Base-by-base conservation (phyloP, 2,113 vertebrate genomes). In the Octodon degus region DNA sequence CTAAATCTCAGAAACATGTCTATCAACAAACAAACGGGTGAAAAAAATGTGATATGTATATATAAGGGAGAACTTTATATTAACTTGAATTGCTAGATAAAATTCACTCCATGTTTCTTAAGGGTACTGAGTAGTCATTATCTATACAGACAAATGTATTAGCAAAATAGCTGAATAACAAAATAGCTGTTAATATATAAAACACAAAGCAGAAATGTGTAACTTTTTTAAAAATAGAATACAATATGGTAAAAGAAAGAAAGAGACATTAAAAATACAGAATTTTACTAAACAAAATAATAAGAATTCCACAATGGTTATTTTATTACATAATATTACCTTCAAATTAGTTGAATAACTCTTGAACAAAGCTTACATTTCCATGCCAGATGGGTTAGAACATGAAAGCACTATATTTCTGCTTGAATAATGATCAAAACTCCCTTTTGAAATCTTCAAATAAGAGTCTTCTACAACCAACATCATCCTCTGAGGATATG, bases 341-440 rank as follows among this genome's bases (percentile, higher is more conserved):
- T 53, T 53, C 50, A 55, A 55, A 55, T 55, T 55, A 55, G 53
- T 12, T 55, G 53, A 55, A 95, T 20, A 86, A 50, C 34, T 97
- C 58, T 87, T 89, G 20, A 14, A 95, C 86, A 97, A 97, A 68
- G 82, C 86, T 58, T 81, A 13, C 0, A 0, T 40, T 95, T 93
- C 25, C 92, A 79, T 77, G 32, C 14, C 89, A 68, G 32, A 90
- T 91, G 30, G 14, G 94, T 93, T 96, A 92, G 14, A 95, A 96
- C 74, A 95, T 1, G 0, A 97, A 98, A 98, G 30, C 22, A 76
- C 55, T 96, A 67, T 58, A 90, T 96, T 97, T 85, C 81, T 96
- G 65, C 58, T 53, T 93, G 92, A 92, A 93, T 84, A 96, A 95
- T 88, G 93, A 96, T 93, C 82, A 85, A n/a, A 34, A 63, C 93